Conservation (phyloP, 1,140 invertebrate genomes). For the Pygmarrhopalites habei region DNA sequence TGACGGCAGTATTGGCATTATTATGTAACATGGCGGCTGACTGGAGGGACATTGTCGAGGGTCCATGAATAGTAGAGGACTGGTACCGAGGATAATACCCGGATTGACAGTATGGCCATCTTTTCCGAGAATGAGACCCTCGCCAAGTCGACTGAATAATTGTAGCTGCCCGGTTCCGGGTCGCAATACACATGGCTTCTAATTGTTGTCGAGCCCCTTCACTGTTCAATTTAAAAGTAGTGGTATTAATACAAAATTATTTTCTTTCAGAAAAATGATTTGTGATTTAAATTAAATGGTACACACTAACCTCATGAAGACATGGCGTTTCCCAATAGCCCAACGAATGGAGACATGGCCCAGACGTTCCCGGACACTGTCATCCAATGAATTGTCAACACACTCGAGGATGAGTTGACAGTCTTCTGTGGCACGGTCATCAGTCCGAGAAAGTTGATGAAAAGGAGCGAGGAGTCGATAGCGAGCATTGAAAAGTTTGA, state of each 20-base stretch:
- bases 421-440: constrained; percentile 72
- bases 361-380: constrained; percentile 40
- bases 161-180: constrained; percentile 64
- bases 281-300: background rate
- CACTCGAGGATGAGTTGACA: constrained; percentile 66
- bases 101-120: constrained; percentile 60
- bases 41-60: background rate
- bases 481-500: constrained; percentile 82
- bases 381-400: constrained; percentile 47
- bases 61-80: background rate
- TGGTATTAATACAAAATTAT: background rate
- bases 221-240: too few species aligned
- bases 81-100: constrained; percentile 29
- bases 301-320: constrained; percentile 63
- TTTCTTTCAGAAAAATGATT: background rate
- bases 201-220: constrained; percentile 84
- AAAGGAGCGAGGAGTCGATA: constrained; percentile 76
- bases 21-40: background rate
- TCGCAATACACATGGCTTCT: constrained; percentile 69
- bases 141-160: constrained; percentile 74
- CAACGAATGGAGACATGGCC: constrained; percentile 60
- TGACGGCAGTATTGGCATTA: background rate
- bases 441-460: constrained; percentile 61
- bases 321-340: constrained; percentile 86
- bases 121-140: constrained; percentile 62